phyloP scores from a whole-genome alignment of 2,797 vertebrate species.

The Pempheris klunzingeri region DNA sequence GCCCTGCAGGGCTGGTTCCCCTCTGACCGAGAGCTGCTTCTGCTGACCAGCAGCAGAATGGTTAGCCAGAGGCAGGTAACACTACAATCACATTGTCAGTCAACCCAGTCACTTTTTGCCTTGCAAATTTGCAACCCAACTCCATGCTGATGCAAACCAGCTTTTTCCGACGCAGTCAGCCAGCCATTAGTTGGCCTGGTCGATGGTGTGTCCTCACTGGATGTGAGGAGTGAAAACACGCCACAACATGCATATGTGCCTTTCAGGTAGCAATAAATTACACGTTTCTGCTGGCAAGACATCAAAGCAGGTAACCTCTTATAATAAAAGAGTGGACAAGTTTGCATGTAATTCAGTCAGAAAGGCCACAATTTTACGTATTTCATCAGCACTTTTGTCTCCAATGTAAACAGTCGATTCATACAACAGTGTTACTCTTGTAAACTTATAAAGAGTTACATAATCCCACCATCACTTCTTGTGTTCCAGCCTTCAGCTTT shows the following conservation, averaged over 20 bases:
- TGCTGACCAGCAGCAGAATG: conserved; percentile 68
- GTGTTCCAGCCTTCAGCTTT: conserved; percentile 13
- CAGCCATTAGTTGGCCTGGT: conserved; percentile 21
- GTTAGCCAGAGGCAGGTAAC: conserved; percentile 48
- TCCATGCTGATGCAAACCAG: conserved; percentile 67
- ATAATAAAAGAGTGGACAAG: too few relatives aligned
- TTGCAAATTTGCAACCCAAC: conserved; percentile 77
- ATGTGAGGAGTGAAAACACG: conserved; percentile 16
- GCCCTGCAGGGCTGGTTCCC: conserved; percentile 39
- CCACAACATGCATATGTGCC: neutral
- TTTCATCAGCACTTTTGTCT: neutral
- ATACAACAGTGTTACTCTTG: neutral
- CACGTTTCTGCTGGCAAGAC: neutral
- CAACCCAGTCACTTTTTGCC: conserved; percentile 66
- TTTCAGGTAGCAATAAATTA: neutral
- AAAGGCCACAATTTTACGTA: neutral
- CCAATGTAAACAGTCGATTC: neutral
- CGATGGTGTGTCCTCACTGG: neutral
- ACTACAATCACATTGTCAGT: conserved; percentile 61
- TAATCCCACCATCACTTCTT: neutral
- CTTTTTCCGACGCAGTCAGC: conserved; percentile 61
- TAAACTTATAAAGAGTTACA: neutral
- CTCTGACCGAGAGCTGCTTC: conserved; percentile 48
- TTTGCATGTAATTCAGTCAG: too few relatives aligned
- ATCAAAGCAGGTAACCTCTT: too few relatives aligned